phyloP scores from a whole-genome alignment of 1,140 invertebrate species.

The Diachasmimorpha longicaudata region DNA sequence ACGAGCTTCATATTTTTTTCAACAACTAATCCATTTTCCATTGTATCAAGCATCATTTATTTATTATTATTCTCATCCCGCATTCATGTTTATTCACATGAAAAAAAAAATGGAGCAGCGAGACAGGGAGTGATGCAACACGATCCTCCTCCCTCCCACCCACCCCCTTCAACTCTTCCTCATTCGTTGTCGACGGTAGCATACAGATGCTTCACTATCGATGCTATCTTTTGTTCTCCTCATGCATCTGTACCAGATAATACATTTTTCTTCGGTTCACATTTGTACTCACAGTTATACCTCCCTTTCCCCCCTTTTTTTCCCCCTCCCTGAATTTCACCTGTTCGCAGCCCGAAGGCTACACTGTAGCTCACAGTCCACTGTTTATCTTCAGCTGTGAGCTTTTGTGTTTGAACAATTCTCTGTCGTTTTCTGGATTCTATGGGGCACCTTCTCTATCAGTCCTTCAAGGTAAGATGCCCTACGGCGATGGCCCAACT shows the following conservation, averaged over 20 bases:
- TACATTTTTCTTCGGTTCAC: not conserved
- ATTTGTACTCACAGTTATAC: not conserved
- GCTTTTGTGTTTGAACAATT: conserved; percentile 48
- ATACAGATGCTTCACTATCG: not conserved
- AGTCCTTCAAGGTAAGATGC: not conserved
- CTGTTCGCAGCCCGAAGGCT: conserved; percentile 23
- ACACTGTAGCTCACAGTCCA: conserved; percentile 40
- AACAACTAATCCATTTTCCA: not conserved
- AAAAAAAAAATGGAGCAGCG: not conserved
- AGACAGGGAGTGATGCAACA: not conserved
- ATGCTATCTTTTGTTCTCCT: not conserved
- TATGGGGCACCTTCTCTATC: not conserved
- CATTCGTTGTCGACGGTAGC: not conserved
- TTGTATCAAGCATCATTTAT: not conserved
- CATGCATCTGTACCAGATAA: not conserved
- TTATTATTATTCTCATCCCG: not conserved
- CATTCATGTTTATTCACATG: conserved; percentile 1
- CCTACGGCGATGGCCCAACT: not conserved
- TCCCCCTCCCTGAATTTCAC: not conserved
- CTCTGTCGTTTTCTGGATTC: conserved; percentile 6
- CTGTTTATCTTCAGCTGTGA: conserved; percentile 49
- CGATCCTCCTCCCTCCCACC: not conserved
- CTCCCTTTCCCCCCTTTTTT: not conserved
- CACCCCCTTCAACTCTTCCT: not conserved
- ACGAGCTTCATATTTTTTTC: not conserved